Evolutionary conservation across 2,113 vertebrate species (phyloP).

Genomic region (Macaca mulatta): DNA sequence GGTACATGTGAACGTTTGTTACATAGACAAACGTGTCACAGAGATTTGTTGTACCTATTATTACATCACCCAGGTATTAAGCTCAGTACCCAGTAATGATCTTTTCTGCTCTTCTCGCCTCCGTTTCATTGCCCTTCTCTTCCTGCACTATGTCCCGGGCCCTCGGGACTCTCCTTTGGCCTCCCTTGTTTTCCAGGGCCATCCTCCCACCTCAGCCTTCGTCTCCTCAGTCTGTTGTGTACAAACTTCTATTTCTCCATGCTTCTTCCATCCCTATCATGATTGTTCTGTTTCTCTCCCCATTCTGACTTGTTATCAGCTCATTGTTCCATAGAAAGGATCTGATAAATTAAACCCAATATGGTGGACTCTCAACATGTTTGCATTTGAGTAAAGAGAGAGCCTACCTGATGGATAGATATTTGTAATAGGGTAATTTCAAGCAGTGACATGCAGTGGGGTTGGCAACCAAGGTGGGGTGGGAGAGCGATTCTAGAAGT

Average conservation of each 20-base stretch:
- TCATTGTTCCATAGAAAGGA: neutral
- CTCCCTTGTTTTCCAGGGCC: neutral
- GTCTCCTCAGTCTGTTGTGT: neutral
- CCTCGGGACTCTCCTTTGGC: neutral
- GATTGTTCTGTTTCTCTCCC: neutral
- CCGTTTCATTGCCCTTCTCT: neutral
- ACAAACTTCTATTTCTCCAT: neutral
- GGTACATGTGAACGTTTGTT: no score
- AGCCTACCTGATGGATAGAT: neutral
- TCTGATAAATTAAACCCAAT: neutral
- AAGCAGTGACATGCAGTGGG: neutral
- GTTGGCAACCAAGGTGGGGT: neutral
- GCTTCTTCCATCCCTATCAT: fast-evolving
- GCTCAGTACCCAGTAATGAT: neutral
- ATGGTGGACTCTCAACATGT: neutral
- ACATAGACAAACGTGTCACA: no score
- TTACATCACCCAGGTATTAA: no score
- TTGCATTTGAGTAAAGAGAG: neutral
- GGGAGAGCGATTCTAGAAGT: neutral
- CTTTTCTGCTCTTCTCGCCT: neutral
- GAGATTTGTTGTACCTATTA: no score
- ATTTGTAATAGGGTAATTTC: neutral
- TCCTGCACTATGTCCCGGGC: neutral
- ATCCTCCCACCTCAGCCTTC: neutral
- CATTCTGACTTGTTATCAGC: neutral